Evolutionary conservation across 2,797 vertebrate species (phyloP), one percentile per base, ranked within the genome.

Genomic region (Orestias chungarensis): DNA sequence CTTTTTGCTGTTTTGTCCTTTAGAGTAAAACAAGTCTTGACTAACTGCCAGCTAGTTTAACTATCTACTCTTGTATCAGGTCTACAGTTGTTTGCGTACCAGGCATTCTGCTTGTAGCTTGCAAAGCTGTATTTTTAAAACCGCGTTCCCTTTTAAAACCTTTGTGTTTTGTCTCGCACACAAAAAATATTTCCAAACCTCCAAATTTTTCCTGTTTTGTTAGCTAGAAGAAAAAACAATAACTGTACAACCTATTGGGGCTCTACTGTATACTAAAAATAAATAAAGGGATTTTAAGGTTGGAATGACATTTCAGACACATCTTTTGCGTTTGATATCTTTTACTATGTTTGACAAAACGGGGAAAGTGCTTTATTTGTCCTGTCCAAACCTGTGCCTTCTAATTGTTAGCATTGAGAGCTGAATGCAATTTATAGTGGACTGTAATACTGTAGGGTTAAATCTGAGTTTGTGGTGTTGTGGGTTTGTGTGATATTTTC

Each of bases 401-500:
- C 11, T 35, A 35, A 64, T 43, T 44, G n/a, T n/a, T n/a, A 47
- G 38, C 18, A 15, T 81, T 46, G n/a, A 55, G 42, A 76, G 77
- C 17, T 70, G 18, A 38, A 46, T 52, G 75, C 9, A 20, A 50
- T 69, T 46, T 71, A 29, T 71, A 80, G 76, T 73, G 42, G 66
- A 29, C 64, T 3, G 0, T 43, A 42, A 75, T 71, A 43, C 29
- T 65, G 11, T 70, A 33, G 55, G 44, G 67, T 43, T 83, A 75
- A 81, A 73, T 73, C 31, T 75, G 27, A 65, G 81, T 54, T 52
- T 20, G 46, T 29, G 43, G 65, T 75, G 10, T 79, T 78, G 85
- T 79, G 67, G 72, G 50, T 46, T 42, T 75, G 38, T 72, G 31
- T 75, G 64, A 59, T 82, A 67, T 85, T 78, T 70, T 68, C 67